Evolutionary conservation across 2,797 vertebrate genomes (phyloP).

Genomic region (Gambelia wislizenii): DNA sequence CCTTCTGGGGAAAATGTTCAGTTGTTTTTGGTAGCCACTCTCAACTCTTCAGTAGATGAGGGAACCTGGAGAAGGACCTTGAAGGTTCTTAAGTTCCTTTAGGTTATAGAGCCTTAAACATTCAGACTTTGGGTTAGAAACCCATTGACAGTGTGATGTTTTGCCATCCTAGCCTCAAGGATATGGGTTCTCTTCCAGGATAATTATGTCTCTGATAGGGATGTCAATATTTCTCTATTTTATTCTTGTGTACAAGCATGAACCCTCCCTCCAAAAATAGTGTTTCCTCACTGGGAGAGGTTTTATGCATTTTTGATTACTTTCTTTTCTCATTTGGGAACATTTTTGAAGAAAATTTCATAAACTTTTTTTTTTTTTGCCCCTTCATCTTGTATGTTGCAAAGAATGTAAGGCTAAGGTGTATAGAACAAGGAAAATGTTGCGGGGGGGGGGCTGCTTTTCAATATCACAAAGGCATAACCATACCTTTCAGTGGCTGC

Average conservation of each 20-base stretch:
- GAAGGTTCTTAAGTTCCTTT: not conserved
- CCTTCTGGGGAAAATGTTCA: not conserved
- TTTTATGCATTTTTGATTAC: too few relatives aligned
- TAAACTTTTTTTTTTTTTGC: not conserved
- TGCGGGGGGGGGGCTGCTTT: too few relatives aligned
- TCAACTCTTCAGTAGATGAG: not conserved
- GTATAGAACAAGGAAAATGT: too few relatives aligned
- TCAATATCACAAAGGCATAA: too few relatives aligned
- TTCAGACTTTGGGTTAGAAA: not conserved
- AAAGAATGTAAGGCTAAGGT: too few relatives aligned
- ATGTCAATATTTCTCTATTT: too few relatives aligned
- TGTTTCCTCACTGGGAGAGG: too few relatives aligned
- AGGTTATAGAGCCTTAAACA: not conserved
- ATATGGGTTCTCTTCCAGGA: not conserved
- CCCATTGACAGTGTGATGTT: not conserved
- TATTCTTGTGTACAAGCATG: too few relatives aligned
- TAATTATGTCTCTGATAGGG: too few relatives aligned
- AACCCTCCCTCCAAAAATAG: too few relatives aligned
- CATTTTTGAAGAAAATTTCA: too few relatives aligned
- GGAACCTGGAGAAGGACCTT: not conserved
- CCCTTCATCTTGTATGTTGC: not conserved
- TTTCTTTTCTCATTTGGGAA: not conserved
- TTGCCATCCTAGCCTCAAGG: accelerated
- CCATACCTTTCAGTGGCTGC: too few relatives aligned
- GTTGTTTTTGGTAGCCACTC: not conserved